Evolutionary conservation across 2,797 vertebrate species (phyloP).

Genomic region (Enteromius anoplus): DNA sequence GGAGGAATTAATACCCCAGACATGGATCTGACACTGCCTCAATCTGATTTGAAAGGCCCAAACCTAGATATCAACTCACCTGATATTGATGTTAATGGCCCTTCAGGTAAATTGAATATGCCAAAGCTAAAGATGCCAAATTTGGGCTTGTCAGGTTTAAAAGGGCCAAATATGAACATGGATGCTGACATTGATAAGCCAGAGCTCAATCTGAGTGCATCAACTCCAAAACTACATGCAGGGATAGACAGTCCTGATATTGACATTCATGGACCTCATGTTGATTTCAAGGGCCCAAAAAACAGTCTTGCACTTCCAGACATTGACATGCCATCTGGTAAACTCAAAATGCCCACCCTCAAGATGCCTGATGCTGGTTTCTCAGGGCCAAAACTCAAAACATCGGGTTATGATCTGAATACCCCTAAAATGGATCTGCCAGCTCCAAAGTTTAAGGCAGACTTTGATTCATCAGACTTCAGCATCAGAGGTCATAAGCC

Average conservation of each 20-base stretch:
- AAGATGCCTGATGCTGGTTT: constrained; percentile 30
- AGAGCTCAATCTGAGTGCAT: constrained; percentile 53
- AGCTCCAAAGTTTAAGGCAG: constrained; percentile 53
- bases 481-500: constrained; percentile 38
- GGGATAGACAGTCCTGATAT: constrained; percentile 48
- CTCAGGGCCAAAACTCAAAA: constrained; percentile 35
- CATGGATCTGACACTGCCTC: constrained; percentile 33
- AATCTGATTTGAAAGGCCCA: constrained; percentile 59
- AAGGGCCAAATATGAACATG: constrained; percentile 59
- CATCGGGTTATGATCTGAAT: constrained; percentile 46
- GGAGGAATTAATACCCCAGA: constrained; percentile 49
- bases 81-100: constrained; percentile 58
- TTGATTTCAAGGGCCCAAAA: neutral
- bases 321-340: neutral
- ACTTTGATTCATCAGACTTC: constrained; percentile 38
- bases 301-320: neutral
- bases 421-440: constrained; percentile 50
- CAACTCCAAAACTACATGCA: constrained; percentile 42
- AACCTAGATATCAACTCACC: constrained; percentile 62
- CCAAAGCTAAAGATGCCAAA: constrained; percentile 64
- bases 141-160: constrained; percentile 53
- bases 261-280: constrained; percentile 21
- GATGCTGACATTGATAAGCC: constrained; percentile 60
- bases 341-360: constrained; percentile 9
- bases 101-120: constrained; percentile 62